Evolutionary conservation across 2,888 invertebrate genomes (phyloP), one percentile per base, ranked within the genome.

Genomic region (Dynastes tityus): DNA sequence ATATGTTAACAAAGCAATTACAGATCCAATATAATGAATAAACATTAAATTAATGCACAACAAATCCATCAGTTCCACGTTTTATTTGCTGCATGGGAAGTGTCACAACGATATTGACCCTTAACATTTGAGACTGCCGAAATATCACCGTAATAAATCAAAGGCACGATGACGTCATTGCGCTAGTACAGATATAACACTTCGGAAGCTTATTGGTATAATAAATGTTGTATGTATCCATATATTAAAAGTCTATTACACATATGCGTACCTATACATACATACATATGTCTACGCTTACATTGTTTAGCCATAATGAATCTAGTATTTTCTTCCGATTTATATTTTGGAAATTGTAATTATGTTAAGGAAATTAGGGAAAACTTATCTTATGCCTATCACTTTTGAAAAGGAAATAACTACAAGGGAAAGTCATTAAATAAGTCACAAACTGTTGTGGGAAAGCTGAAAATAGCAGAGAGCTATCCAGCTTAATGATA

Each of bases 71-170:
- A 58, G 55, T 58, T 58, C 55, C 55, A 58, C 55, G 22, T 58
- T 22, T 16, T 58, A 22, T 58, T 58, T 58, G 22, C 55, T 22
- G 22, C 22, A 58, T 58, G 55, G 22, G 65, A 67, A 67, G 65
- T 67, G 37, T 67, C 40, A 45, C 45, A 45, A 22, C 40, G 16
- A 40, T 67, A 45, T 67, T 67, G 65, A 67, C 65, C 65, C 40
- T 22, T 67, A 16, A 64, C 37, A 64, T 64, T 64, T 64, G 16
- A 45, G 40, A 11, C 16, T 45, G 22, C 65, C 45, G 40, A 67
- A 67, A 67, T 67, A 67, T 67, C 40, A 40, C 22, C 2, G 40
- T 22, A 67, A 67, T 67, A 67, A 67, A 67, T 67, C 45, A 67
- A 22, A 49, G 40, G 16, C 65, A 58, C 22, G 22, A 16, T 58